Base-by-base conservation (phyloP, 2,888 invertebrate genomes). In the Odontocerum albicorne region DNA sequence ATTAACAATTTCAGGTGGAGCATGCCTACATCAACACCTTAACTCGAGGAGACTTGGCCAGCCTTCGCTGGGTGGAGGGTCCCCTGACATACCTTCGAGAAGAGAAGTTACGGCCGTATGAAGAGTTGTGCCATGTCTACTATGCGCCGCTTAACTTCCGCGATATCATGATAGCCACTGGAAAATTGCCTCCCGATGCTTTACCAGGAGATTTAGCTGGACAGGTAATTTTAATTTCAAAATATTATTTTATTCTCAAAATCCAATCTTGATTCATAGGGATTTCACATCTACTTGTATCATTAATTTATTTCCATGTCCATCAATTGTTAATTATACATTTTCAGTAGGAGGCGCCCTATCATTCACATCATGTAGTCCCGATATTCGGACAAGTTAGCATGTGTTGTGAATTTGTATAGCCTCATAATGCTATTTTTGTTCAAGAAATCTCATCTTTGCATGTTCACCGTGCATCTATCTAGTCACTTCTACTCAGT, bases 121-220 rank as follows among this genome's bases (percentile, higher is more conserved):
- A 75, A 10, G 87, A 89, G 65, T 75, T 93, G 42, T 96, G 95
- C 74, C 83, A 82, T 61, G 95, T 96, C 10, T 91, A 95, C 73
- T 96, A 92, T 74, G 91, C 96, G 1, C 92, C 96, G 33, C 84
- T 98, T 57, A 98, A 98, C 77, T 98, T 98, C 89, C 87, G 97
- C 63, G 98, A 99, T 74, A 87, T 98, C 63, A 99, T 99, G 98
- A 76, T 98, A 67, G 96, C 97, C 20, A 94, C 94, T 17, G 98
- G 97, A 64, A 96, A 97, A 77, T 82, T 98, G 60, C 93, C 97
- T 47, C 95, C 96, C 21, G 98, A 98, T 77, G 96, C 97, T 42
- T 82, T 98, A 55, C 98, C 98, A 10, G 95, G 94, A 55, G 85
- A 90, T 68, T 77, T 91, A 59, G 90, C 90, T 36, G 87, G 86